Base-by-base conservation (phyloP, 2,797 vertebrate genomes). In the Sebastes baramenuke region DNA sequence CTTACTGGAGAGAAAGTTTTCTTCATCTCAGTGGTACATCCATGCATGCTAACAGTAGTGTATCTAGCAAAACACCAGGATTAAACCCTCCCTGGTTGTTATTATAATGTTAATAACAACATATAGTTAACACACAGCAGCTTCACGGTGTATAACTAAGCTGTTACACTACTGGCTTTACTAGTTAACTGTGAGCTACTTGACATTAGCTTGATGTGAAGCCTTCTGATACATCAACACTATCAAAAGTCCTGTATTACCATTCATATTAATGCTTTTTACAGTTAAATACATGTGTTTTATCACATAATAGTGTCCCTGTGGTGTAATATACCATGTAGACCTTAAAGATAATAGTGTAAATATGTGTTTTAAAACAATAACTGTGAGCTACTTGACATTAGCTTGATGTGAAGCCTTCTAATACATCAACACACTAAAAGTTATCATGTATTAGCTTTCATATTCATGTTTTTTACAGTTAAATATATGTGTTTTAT, bases 361-460 rank as follows among this genome's bases (percentile, higher is more conserved):
- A 60, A 68, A 38, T 38, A 38, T 77, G 55, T 86, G 89, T 90
- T 88, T 91, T 84, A 80, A 92, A 94, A 92, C 91, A 94, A 92
- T 38, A 38, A 38, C 36, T 38, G 36, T 14, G 5, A 38, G 36
- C 36, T 38, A 6, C 12, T 38, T 38, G 36, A 38, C 36, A 38
- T 38, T 38, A 38, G 36, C 36, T 38, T 38, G 5, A 38, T 38
- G 36, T 38, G 36, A 38, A 38, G 36, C 36, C 36, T 38, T 38
- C 36, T 38, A 38, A 38, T 38, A 38, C 36, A 38, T 6, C 36
- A 38, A 38, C 36, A 38, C 36, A 38, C 13, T 38, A 2, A 38
- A 14, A 38, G 36, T 38, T 38, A 38, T 38, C 36, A 13, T 38
- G 0, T 38, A 6, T 0, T 38, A 38, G 0, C 36, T 14, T 38